Base-by-base conservation (phyloP, 2,888 invertebrate genomes). In the Lumbricus terrestris region DNA sequence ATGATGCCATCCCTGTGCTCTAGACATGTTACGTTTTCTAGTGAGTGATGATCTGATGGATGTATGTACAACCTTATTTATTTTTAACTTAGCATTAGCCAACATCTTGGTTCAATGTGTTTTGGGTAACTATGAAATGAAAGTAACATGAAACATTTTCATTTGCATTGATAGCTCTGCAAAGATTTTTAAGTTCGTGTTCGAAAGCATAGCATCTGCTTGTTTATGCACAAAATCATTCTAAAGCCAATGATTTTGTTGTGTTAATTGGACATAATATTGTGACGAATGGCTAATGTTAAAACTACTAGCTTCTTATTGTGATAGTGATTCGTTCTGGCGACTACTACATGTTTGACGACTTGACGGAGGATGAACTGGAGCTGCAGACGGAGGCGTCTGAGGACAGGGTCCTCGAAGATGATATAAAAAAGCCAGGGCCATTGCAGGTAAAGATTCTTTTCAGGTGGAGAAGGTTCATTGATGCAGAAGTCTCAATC, bases 281-380 rank as follows among this genome's bases (percentile, higher is more conserved):
- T 69, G 69, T 69, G 69, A n/a, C n/a, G 29, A 29, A 4, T 5
- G 29, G 23, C n/a, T 69, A 29, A n/a, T 69, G 69, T n/a, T 69
- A n/a, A n/a, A n/a, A 0, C 29, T 23, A 29, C 23, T 29, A 54
- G 23, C 23, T 69, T 69, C 29, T n/a, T 69, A 13, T 69, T n/a
- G n/a, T 69, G 6, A 8, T 69, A 99, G 99, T 99, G 90, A 97
- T 99, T 91, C 97, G 99, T 90, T 98, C 98, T 91, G 99, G 99
- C 34, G 99, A 99, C 95, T 99, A 99, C 96, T 99, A 98, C 96
- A 98, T 99, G 98, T 99, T 99, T 96, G 98, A 99, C 94, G 98
- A 98, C 93, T 96, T 97, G 94, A 92, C 93, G 13, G 97, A 97
- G 93, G 97, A 97, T 93, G 97, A 97, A 34, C n/a, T 89, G 42